Evolutionary conservation across 2,888 invertebrate genomes (phyloP).

Genomic region (Melieria crassipennis): DNA sequence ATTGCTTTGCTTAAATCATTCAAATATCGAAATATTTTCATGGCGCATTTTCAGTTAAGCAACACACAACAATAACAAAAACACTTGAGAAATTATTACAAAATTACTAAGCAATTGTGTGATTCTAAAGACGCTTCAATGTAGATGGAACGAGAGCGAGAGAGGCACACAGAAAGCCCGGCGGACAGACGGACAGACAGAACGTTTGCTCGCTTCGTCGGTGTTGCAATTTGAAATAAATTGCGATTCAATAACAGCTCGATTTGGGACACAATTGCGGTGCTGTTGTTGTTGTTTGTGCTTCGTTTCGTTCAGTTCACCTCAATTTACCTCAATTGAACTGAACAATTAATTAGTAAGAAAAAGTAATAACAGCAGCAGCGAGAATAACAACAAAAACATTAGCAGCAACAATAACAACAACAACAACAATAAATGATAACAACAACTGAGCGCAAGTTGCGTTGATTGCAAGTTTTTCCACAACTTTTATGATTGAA

Average conservation of each 20-base stretch:
- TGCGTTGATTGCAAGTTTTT: slow-evolving; percentile 13
- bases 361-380: neutral
- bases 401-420: neutral
- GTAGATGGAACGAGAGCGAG: neutral
- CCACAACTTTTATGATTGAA: neutral
- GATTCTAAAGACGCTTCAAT: neutral
- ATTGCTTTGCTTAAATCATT: too few species aligned
- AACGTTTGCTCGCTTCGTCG: neutral
- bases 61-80: neutral
- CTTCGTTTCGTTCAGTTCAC: slow-evolving; percentile 12
- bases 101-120: neutral
- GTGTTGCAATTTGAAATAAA: neutral
- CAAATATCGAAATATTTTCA: too few species aligned
- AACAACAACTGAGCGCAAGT: neutral
- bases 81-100: neutral
- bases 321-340: slow-evolving; percentile 24
- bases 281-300: neutral
- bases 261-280: slow-evolving; percentile 5
- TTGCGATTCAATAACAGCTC: slow-evolving; percentile 1
- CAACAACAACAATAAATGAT: neutral
- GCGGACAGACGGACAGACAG: neutral
- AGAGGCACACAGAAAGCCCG: neutral
- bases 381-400: slow-evolving; percentile 3
- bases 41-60: too few species aligned
- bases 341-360: neutral